A percentile compares a stretch with the other conserved stretches of the same genome.
Conservation (phyloP, 2,888 invertebrate species). For the Cecidostiba fungosa region DNA sequence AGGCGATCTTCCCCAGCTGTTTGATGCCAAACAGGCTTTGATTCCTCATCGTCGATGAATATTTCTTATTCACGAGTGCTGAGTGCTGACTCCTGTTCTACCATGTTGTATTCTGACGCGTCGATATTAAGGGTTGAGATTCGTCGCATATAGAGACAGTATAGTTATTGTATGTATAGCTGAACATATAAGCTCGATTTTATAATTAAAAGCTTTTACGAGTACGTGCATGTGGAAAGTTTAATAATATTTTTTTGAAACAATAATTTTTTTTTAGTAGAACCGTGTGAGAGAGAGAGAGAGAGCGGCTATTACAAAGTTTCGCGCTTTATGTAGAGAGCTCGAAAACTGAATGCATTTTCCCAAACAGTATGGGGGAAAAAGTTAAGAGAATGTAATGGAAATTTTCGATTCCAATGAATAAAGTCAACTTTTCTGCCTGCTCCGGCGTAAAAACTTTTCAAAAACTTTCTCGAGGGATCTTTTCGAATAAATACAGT, state of each 20-base stretch:
- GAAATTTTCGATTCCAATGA: conserved; percentile 41
- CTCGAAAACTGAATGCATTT: conserved; percentile 42
- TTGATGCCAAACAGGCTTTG: not conserved
- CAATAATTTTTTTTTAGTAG: not conserved
- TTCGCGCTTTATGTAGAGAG: not conserved
- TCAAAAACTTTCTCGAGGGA: not conserved
- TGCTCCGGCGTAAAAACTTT: conserved; percentile 19
- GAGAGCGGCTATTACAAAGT: conserved; percentile 30
- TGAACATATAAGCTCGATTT: too few relatives aligned
- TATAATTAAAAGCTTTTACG: too few relatives aligned
- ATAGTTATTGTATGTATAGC: too few relatives aligned
- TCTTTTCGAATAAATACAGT: not conserved
- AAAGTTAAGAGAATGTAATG: conserved; percentile 45
- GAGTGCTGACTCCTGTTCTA: not conserved
- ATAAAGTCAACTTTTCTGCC: conserved; percentile 26
- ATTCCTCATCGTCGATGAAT: not conserved
- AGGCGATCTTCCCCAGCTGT: conserved; percentile 33
- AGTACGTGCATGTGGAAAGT: not conserved
- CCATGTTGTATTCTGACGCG: not conserved
- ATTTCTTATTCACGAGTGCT: not conserved
- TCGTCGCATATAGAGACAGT: too few relatives aligned
- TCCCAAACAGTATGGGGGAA: conserved; percentile 36
- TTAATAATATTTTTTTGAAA: not conserved
- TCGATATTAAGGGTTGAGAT: not conserved
- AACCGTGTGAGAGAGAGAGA: not conserved